These are phyloP conservation scores for Chloroclystis v-ata DNA, from an alignment of 2,888 invertebrate genomes.

Conservation along the genomic window DNA sequence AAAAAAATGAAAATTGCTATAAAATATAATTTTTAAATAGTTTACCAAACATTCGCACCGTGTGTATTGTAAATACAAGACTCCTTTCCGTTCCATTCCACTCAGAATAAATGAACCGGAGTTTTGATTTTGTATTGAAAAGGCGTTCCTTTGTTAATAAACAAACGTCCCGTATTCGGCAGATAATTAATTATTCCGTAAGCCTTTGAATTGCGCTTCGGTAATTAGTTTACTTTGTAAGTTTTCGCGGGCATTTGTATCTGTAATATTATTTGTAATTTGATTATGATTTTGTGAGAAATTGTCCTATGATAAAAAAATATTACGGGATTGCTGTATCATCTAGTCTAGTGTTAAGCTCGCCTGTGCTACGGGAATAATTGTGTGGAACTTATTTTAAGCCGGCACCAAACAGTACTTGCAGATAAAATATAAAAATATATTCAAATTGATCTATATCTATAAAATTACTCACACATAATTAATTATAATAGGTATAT, in stretches of 20 bases:
- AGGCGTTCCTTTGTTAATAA: constrained; percentile 35
- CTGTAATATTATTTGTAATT: constrained; percentile 2
- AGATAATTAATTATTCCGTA: constrained; percentile 16
- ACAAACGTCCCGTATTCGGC: constrained; percentile 19
- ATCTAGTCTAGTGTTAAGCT: too few species aligned
- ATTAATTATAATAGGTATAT: too few species aligned
- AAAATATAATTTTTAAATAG: too few species aligned
- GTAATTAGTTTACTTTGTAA: constrained; percentile 11
- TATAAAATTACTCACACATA: too few species aligned
- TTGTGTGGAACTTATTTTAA: too few species aligned
- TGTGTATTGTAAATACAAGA: constrained; percentile 8
- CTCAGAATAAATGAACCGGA: constrained; percentile 22
- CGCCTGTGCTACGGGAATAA: too few species aligned
- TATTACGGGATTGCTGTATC: too few species aligned
- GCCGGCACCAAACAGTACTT: too few species aligned
- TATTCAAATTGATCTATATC: too few species aligned
- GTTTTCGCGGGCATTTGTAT: constrained; percentile 1
- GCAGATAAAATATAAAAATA: too few species aligned
- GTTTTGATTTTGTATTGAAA: constrained; percentile 55
- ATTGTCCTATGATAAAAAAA: too few species aligned
- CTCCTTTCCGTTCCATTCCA: constrained; percentile 10
- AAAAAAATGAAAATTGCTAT: too few species aligned
- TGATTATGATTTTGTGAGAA: neutral
- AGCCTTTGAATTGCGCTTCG: constrained; percentile 7
- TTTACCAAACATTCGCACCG: constrained; percentile 10